Evolutionary conservation across 2,797 vertebrate species (phyloP).

Genomic region (Chelon labrosus): DNA sequence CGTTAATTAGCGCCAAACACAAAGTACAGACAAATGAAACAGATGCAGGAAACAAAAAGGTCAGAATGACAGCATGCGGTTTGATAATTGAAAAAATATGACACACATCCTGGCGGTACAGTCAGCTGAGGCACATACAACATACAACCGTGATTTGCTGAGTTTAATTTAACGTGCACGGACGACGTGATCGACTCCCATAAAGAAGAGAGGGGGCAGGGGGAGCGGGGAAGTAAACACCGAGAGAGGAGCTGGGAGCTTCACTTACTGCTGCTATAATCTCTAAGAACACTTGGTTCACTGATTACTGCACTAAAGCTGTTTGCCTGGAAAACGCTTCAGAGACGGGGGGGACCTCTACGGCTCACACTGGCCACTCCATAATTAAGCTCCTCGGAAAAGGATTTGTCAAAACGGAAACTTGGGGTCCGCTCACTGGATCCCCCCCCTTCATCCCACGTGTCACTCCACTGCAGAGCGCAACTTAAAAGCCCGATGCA

Average conservation of each 20-base stretch:
- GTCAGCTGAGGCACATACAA: background rate
- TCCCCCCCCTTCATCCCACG: conserved; percentile 7
- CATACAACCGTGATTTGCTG: background rate
- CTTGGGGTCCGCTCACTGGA: conserved; percentile 62
- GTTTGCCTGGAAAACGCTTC: conserved; percentile 72
- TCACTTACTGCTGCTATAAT: conserved; percentile 69
- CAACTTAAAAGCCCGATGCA: conserved; percentile 40
- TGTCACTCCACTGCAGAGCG: conserved; percentile 32
- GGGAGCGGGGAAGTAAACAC: conserved; percentile 38
- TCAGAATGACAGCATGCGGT: background rate
- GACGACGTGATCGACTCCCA: conserved; percentile 27
- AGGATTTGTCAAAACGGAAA: conserved; percentile 87
- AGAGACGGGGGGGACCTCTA: conserved; percentile 68
- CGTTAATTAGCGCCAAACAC: no score
- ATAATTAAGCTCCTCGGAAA: conserved; percentile 86
- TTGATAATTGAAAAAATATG: conserved; percentile 2
- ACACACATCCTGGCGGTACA: conserved; percentile 1
- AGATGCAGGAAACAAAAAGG: no score
- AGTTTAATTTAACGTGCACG: conserved; percentile 26
- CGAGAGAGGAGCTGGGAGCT: conserved; percentile 40
- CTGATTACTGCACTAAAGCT: conserved; percentile 71
- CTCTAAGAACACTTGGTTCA: conserved; percentile 78
- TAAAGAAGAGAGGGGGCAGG: conserved; percentile 1
- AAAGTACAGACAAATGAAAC: no score
- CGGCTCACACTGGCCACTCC: conserved; percentile 67